These are phyloP conservation scores for Osmerus eperlanus DNA, from an alignment of 2,113 vertebrate genomes.

Conservation along the genomic window DNA sequence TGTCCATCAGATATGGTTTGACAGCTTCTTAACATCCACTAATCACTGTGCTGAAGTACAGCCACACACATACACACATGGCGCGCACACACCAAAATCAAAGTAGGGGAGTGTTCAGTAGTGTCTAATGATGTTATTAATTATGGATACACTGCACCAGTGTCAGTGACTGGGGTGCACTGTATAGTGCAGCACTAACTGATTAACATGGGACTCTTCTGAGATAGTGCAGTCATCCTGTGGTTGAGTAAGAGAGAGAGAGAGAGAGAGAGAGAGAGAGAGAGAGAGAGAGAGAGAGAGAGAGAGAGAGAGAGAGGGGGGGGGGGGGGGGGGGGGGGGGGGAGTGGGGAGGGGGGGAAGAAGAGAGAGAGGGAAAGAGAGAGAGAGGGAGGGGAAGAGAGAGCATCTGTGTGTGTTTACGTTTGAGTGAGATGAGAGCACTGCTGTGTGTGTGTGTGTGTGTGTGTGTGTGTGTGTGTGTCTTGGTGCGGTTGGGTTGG, in stretches of 20 bases:
- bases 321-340: too few species aligned
- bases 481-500: too few species aligned
- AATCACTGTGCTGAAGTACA: constrained; percentile 3
- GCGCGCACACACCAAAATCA: constrained; percentile 16
- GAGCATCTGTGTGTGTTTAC: not conserved
- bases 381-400: not conserved
- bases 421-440: not conserved
- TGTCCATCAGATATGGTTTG: constrained; percentile 2
- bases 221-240: too few species aligned
- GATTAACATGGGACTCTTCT: constrained; percentile 35
- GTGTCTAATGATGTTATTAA: constrained; percentile 56
- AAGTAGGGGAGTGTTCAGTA: constrained; percentile 20
- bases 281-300: not conserved
- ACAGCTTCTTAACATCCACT: constrained; percentile 1
- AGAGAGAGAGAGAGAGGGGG: not conserved
- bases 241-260: not conserved
- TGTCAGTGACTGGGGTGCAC: constrained; percentile 47
- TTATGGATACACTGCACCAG: constrained; percentile 61
- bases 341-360: too few species aligned
- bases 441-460: too few species aligned
- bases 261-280: too few species aligned
- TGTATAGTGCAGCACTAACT: constrained; percentile 31
- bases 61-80: constrained; percentile 2
- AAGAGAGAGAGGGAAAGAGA: too few species aligned
- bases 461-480: too few species aligned